These are phyloP conservation scores for Staurois parvus DNA, from an alignment of 2,797 vertebrate species.

Conservation along the genomic window DNA sequence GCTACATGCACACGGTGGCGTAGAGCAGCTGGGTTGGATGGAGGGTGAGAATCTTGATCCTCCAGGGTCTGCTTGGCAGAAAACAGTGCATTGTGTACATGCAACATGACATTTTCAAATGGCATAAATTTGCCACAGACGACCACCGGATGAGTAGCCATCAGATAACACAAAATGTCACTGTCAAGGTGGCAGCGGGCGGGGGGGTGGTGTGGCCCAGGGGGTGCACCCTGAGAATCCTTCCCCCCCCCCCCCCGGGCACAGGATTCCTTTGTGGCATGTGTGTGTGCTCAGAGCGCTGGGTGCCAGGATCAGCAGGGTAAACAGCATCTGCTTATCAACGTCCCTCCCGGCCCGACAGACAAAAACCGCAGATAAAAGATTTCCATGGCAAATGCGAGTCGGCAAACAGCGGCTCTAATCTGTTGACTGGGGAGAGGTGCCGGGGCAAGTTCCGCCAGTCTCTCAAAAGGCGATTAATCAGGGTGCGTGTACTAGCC, in stretches of 20 bases:
- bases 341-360: conserved; percentile 24
- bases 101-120: no score
- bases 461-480: conserved; percentile 53
- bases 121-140: no score
- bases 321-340: conserved; percentile 56
- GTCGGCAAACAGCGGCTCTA: conserved; percentile 49
- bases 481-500: conserved; percentile 39
- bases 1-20: no score
- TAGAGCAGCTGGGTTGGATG: no score
- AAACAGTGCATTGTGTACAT: no score
- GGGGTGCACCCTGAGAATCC: background rate
- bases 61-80: no score
- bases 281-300: conserved; percentile 8
- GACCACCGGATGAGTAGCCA: no score
- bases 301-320: conserved; percentile 44
- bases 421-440: conserved; percentile 45
- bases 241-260: no score
- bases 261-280: background rate
- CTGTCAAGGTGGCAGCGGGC: no score
- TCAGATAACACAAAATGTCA: no score
- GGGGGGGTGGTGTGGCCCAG: no score
- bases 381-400: conserved; percentile 54
- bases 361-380: conserved; percentile 43
- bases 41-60: no score
- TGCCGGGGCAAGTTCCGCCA: conserved; percentile 37